A percentile compares a stretch with the other conserved stretches of the same genome.
Conservation (phyloP, 2,113 vertebrate species). For the Thryonomys swinderianus region DNA sequence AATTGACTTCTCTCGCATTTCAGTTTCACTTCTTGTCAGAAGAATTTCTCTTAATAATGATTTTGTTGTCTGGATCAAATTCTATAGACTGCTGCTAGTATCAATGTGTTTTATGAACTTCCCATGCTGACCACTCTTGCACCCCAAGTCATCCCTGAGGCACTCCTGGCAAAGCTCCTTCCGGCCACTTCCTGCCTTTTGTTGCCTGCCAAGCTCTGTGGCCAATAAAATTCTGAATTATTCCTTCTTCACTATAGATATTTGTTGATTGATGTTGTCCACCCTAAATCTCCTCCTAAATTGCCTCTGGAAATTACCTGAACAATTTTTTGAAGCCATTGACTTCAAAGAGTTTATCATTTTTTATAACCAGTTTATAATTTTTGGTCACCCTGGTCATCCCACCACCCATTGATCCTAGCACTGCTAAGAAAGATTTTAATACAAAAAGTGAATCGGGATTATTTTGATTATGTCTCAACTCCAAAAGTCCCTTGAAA, state of each 20-base stretch:
- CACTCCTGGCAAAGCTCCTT: not conserved
- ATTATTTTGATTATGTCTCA: not conserved
- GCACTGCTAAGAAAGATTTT: not conserved
- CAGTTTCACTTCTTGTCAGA: not conserved
- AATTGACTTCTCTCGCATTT: not conserved
- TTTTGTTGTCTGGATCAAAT: not conserved
- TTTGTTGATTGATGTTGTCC: not conserved
- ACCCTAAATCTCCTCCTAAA: not conserved
- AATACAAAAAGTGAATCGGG: not conserved
- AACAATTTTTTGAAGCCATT: not conserved
- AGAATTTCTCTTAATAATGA: not conserved
- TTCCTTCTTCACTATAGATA: not conserved
- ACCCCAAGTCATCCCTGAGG: not conserved
- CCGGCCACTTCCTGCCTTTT: not conserved
- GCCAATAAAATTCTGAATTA: not conserved
- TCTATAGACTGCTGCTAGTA: not conserved
- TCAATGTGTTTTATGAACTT: not conserved
- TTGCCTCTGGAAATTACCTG: not conserved
- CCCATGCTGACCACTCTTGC: not conserved
- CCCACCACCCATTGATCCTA: not conserved
- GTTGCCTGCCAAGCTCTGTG: not conserved
- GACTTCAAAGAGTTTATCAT: not conserved
- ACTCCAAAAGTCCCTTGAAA: constrained; percentile 19
- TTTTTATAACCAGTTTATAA: constrained; percentile 5
- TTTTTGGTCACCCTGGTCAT: not conserved